Base-by-base conservation (phyloP, 2,113 vertebrate genomes). In the Oncorhynchus nerka region DNA sequence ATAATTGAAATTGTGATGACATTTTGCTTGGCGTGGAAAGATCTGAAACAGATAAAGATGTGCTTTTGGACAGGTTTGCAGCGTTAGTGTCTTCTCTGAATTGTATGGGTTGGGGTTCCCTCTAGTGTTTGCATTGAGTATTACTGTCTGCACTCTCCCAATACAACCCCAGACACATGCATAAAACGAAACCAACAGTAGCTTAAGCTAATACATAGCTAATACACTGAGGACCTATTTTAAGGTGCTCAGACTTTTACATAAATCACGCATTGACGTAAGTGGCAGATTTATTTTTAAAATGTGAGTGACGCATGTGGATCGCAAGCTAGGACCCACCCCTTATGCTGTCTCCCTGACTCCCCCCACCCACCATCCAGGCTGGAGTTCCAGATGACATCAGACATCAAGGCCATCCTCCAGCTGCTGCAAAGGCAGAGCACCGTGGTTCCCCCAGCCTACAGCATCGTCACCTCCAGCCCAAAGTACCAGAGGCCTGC, bases 351-450 rank as follows among this genome's bases (percentile, higher is more conserved):
- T 73, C 15, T 61, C 65, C 39, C 16, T 3, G 11, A 12, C 8
- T 22, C n/a, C 9, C 59, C 51, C 51, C 51, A 15, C 16, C 39
- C 39, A 45, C 16, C 51, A 55, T 80, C 70, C 81, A 99, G 97
- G 88, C 93, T 99, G 80, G 98, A 99, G 92, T 95, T 95, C 76
- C 98, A 99, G 90, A 97, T 99, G 97, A 97, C 97, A 0, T 83
- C 95, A 26, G 97, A 99, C 65, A 97, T 99, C 84, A 97, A 98
- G 90, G 93, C 95, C 84, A 98, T 99, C 87, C 92, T 99, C 84
- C 96, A 97, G 86, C 92, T 99, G 61, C 94, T 99, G 70, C 98
- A 99, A 88, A 95, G 95, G 82, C 97, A 97, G 82, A 90, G 91
- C 2, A 55, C 94, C 0, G 86, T 93, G 3, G 95, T 96, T 0